Conservation (phyloP, 1,140 invertebrate species). For the Drosophila bocqueti region DNA sequence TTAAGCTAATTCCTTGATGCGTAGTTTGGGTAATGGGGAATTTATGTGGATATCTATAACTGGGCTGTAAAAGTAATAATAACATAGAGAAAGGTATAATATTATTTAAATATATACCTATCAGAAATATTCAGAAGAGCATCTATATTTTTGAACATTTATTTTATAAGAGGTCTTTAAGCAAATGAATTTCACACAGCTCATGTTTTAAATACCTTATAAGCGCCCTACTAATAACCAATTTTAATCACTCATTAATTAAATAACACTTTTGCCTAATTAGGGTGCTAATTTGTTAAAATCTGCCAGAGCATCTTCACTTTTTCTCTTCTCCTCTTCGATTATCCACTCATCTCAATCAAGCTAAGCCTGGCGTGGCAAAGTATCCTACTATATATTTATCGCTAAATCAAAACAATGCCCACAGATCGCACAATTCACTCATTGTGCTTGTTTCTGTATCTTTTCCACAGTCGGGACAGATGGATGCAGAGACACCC, state of each 20-base stretch:
- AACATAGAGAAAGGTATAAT: neutral
- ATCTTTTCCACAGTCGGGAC: conserved; percentile 2
- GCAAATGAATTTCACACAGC: neutral
- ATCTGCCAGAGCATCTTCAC: neutral
- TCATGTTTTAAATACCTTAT: neutral
- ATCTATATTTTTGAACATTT: neutral
- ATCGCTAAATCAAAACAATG: conserved; percentile 61
- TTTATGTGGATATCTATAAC: conserved; percentile 7
- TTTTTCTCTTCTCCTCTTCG: neutral
- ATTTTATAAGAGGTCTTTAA: neutral
- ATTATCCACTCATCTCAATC: conserved; percentile 37
- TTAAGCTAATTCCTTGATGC: neutral
- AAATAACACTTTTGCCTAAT: neutral
- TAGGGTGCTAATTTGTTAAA: neutral
- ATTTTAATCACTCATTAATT: too few species aligned
- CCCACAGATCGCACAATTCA: conserved; percentile 54
- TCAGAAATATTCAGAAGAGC: neutral
- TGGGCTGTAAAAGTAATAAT: neutral
- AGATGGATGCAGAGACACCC: conserved; percentile 32
- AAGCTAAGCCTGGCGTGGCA: conserved; percentile 5
- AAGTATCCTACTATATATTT: conserved; percentile 37
- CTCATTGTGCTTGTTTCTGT: conserved; percentile 53
- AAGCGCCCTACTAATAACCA: fast-evolving
- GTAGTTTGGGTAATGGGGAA: neutral
- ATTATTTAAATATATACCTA: too few species aligned